Evolutionary conservation across 1,140 invertebrate genomes (phyloP), one percentile per base, ranked within the genome.

Genomic region (Drosophila arizonae): DNA sequence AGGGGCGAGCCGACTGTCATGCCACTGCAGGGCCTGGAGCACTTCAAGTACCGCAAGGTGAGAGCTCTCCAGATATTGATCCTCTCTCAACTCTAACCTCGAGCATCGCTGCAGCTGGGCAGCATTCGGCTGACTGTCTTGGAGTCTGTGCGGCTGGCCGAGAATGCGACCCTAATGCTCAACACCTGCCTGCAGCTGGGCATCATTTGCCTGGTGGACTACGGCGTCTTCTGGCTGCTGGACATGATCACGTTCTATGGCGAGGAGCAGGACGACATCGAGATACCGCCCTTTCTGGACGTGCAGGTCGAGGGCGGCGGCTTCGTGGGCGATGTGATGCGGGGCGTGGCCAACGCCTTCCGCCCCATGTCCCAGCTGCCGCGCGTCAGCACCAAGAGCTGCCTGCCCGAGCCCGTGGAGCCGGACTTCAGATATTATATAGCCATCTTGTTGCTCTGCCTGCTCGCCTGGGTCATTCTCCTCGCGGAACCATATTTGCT

Each of bases 401-500:
- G 96, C 86, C 88, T 96, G 0, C 95, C 95, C 0, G 92, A 94
- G 55, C 95, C 96, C 0, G 91, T 92, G 28, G 93, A 94, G 1
- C 95, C 96, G 1, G 93, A 96, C 79, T 93, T 94, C 33, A 90
- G 93, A 46, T 81, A 93, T 45, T 96, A 96, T 72, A 91, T 92
- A 1, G 94, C 95, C 77, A 96, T 96, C 46, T 82, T 94, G 93
- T 79, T 86, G 60, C 74, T 96, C 0, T 92, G 95, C 30, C 46
- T 93, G 0, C 73, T 96, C 4, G 94, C 94, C 36, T 95, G 96
- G 94, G 92, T 96, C 24, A 92, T 97, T 62, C 92, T 95, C 0
- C 64, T 97, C 4, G 93, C 95, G 8, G 96, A 98, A 91, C 96
- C 97, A 0, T 98, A 97, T 76, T 95, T 95, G 1, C 90, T 97